phyloP scores from a whole-genome alignment of 2,797 vertebrate species.

The Channa striata region DNA sequence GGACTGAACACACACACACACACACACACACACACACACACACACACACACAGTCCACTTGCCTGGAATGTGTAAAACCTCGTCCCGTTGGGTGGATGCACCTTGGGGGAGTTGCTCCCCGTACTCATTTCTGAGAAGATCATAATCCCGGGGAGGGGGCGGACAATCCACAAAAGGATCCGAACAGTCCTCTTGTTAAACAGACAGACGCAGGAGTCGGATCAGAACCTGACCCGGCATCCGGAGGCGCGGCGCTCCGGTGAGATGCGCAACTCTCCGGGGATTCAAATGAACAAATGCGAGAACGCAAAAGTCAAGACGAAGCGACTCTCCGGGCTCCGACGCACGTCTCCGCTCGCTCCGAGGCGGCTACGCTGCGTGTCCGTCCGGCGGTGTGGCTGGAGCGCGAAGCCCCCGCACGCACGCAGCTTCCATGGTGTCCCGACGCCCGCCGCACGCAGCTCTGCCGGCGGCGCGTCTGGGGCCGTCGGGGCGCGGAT shows the following conservation, averaged over 20 bases:
- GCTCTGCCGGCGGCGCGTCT: conserved; percentile 85
- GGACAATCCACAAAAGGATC: conserved; percentile 86
- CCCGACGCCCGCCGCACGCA: conserved; percentile 58
- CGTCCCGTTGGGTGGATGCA: conserved; percentile 97
- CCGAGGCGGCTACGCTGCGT: background rate
- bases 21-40: background rate
- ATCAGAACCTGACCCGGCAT: conserved; percentile 60
- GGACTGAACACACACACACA: background rate
- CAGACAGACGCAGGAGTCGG: too few species aligned
- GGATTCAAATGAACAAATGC: background rate
- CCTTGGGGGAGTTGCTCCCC: conserved; percentile 95
- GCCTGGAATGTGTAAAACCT: conserved; percentile 98
- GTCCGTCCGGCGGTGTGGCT: conserved; percentile 7
- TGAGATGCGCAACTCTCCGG: conserved; percentile 39
- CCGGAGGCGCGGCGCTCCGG: conserved; percentile 47
- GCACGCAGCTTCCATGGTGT: conserved; percentile 68
- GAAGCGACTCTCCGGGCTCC: conserved; percentile 5
- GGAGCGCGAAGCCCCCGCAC: conserved; percentile 16
- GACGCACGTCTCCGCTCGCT: background rate
- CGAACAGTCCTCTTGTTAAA: too few species aligned
- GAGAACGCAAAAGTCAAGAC: conserved; percentile 1
- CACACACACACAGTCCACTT: conserved; percentile 74
- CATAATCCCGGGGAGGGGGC: conserved; percentile 89
- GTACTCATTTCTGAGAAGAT: conserved; percentile 98
- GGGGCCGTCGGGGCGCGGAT: conserved; percentile 92